Conservation (phyloP, 2,113 vertebrate genomes). For the Saccopteryx bilineata region DNA sequence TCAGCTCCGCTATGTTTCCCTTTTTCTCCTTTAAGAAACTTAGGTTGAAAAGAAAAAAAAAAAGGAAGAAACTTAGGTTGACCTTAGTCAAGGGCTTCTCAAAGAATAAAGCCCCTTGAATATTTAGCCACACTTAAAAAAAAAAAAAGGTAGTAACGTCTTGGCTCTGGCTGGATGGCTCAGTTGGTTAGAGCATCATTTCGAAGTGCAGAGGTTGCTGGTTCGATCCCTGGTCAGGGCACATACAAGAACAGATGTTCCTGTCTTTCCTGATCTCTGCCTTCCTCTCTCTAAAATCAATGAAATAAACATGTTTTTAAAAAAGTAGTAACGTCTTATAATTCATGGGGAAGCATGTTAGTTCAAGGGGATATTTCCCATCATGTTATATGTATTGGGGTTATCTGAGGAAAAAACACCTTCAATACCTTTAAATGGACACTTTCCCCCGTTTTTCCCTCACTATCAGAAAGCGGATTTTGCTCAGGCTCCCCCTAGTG, state of each 20-base stretch:
- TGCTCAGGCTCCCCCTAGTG: slow-evolving; percentile 42
- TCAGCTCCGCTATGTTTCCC: background rate
- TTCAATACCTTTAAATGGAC: background rate
- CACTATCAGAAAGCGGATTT: background rate
- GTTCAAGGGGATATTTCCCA: background rate
- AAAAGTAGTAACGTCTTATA: background rate
- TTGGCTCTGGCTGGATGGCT: no score
- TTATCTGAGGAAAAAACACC: background rate
- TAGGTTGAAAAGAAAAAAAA: background rate
- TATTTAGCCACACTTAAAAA: background rate
- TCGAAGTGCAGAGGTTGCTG: no score
- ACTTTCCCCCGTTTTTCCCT: background rate
- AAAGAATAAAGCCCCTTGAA: slow-evolving; percentile 44
- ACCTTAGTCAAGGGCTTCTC: background rate
- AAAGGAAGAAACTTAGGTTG: background rate
- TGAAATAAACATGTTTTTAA: background rate
- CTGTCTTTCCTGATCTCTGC: no score
- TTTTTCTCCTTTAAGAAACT: slow-evolving; percentile 36
- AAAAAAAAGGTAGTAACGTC: no score
- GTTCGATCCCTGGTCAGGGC: no score
- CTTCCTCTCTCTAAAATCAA: no score
- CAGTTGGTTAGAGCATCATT: no score
- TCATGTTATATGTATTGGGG: background rate
- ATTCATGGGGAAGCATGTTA: background rate
- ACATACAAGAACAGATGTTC: no score